Evolutionary conservation across 2,888 invertebrate genomes (phyloP).

Genomic region (Patella ulyssiponensis): DNA sequence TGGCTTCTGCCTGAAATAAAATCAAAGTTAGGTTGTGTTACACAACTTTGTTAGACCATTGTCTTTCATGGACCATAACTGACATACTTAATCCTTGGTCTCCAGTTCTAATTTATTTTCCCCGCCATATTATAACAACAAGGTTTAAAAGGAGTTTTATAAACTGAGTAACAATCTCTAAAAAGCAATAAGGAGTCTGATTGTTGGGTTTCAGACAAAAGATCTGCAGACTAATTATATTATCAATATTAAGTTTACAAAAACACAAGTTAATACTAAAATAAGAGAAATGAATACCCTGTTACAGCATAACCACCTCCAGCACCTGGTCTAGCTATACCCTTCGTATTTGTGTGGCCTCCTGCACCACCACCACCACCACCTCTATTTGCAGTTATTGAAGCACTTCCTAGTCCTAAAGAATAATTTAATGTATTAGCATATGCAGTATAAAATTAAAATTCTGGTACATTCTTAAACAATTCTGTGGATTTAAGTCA

Average conservation of each 20-base stretch:
- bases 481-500: no score
- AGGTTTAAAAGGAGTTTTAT: no score
- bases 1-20: constrained; percentile 20
- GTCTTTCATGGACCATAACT: no score
- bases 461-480: no score
- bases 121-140: no score
- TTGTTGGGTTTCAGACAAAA: background rate
- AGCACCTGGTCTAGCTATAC: constrained; percentile 47
- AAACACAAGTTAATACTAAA: background rate
- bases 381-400: constrained; percentile 39
- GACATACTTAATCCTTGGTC: no score
- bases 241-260: background rate
- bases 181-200: no score
- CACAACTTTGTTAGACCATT: no score
- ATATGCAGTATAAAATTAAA: no score
- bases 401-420: constrained; percentile 36
- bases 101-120: no score
- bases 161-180: no score
- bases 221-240: background rate
- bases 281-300: constrained; percentile 36
- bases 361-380: constrained; percentile 57
- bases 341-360: constrained; percentile 29
- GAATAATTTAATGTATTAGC: background rate
- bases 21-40: no score
- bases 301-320: constrained; percentile 50